Percentiles rank a stretch among this genome's conserved stretches.
Evolutionary conservation across 2,113 vertebrate species (phyloP).

Genomic region (Zapus hudsonius): DNA sequence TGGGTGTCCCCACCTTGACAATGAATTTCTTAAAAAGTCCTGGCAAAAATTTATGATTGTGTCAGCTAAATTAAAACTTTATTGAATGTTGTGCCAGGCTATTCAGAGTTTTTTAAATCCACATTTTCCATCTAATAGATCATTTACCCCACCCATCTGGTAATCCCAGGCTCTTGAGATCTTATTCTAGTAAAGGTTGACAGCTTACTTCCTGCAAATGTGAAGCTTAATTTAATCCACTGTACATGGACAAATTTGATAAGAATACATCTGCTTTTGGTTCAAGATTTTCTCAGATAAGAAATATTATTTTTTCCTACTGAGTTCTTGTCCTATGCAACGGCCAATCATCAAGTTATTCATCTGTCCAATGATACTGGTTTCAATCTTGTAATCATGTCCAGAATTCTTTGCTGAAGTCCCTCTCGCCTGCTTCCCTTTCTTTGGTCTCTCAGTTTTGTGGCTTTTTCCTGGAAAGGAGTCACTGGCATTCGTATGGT

Average conservation of each 20-base stretch:
- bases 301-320: conserved; percentile 16
- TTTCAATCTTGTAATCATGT: not conserved
- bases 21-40: not conserved
- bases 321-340: not conserved
- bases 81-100: not conserved
- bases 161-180: not conserved
- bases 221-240: not conserved
- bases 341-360: not conserved
- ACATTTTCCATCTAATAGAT: not conserved
- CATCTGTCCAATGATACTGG: not conserved
- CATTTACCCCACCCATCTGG: not conserved
- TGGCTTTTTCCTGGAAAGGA: conserved; percentile 2
- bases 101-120: conserved; percentile 11
- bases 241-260: not conserved
- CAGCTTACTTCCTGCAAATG: conserved; percentile 14
- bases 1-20: not conserved
- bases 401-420: not conserved
- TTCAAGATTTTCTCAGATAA: not conserved
- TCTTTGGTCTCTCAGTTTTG: not conserved
- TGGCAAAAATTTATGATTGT: conserved; percentile 36
- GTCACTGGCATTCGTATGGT: not conserved
- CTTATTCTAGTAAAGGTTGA: not conserved
- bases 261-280: not conserved
- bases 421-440: not conserved
- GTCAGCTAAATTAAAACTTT: not conserved